Evolutionary conservation across 2,888 invertebrate species (phyloP).

Genomic region (Colletes collaris): DNA sequence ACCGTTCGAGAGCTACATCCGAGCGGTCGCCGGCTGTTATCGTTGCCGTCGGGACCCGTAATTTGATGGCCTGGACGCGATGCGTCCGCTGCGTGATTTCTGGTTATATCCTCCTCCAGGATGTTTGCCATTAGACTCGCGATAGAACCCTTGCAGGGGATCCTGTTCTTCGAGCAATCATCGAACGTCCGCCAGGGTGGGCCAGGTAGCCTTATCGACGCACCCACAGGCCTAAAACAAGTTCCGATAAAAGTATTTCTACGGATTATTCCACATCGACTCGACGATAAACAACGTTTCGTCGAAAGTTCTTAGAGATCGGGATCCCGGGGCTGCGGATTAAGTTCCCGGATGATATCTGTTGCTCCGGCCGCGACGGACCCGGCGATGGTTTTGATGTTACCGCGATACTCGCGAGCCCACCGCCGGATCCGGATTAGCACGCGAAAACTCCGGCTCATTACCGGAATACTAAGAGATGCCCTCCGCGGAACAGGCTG

Average conservation of each 20-base stretch:
- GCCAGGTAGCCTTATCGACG: too few relatives aligned
- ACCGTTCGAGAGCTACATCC: not conserved
- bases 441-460: conserved; percentile 66
- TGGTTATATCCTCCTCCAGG: not conserved
- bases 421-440: conserved; percentile 64
- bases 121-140: not conserved
- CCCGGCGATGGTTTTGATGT: conserved; percentile 61
- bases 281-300: not conserved
- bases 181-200: too few relatives aligned
- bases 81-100: conserved; percentile 45
- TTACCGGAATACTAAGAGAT: conserved; percentile 70
- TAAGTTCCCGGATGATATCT: conserved; percentile 64
- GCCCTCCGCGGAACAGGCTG: conserved; percentile 40
- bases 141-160: too few relatives aligned
- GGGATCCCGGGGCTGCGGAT: conserved; percentile 47
- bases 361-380: conserved; percentile 56
- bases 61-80: conserved; percentile 45
- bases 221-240: too few relatives aligned
- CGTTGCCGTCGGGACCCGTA: conserved; percentile 20
- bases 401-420: conserved; percentile 59
- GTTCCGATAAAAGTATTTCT: too few relatives aligned
- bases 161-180: too few relatives aligned
- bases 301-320: conserved; percentile 14
- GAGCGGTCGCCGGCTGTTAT: conserved; percentile 11
- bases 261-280: too few relatives aligned